A percentile compares a stretch with the other conserved stretches of the same genome.
These are phyloP conservation scores for Apantesis nais DNA, from an alignment of 2,888 invertebrate species.

Conservation along the genomic window DNA sequence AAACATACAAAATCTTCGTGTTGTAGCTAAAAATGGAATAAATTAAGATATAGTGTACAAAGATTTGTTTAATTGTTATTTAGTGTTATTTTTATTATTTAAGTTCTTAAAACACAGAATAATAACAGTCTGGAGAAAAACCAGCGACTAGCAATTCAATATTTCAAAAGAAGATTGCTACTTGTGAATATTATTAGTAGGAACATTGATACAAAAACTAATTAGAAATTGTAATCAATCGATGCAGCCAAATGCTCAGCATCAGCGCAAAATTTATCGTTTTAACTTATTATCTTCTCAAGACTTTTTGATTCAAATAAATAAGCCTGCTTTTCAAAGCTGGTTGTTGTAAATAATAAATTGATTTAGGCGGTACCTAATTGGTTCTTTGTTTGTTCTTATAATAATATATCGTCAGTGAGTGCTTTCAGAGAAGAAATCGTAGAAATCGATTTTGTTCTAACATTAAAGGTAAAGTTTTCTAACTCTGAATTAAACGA, in stretches of 20 bases:
- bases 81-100: background rate
- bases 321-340: background rate
- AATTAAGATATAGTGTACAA: too few relatives aligned
- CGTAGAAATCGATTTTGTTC: conserved; percentile 60
- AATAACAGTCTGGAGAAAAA: background rate
- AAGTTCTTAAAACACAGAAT: background rate
- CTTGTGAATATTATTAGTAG: background rate
- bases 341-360: conserved; percentile 10
- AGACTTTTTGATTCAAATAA: background rate
- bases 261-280: background rate
- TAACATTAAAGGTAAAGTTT: conserved; percentile 58
- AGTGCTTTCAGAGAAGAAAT: conserved; percentile 55
- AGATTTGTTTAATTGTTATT: background rate
- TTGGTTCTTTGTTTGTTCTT: conserved; percentile 56
- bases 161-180: background rate
- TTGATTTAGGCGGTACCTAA: conserved; percentile 39
- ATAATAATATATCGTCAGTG: conserved; percentile 49
- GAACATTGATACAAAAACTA: background rate
- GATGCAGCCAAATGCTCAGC: background rate
- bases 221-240: background rate
- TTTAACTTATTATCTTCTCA: background rate
- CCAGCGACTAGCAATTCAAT: background rate
- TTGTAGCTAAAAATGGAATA: too few relatives aligned
- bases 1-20: too few relatives aligned
- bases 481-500: conserved; percentile 60